These are phyloP conservation scores for Dinocampus coccinellae DNA, from an alignment of 2,888 invertebrate genomes.

Conservation along the genomic window DNA sequence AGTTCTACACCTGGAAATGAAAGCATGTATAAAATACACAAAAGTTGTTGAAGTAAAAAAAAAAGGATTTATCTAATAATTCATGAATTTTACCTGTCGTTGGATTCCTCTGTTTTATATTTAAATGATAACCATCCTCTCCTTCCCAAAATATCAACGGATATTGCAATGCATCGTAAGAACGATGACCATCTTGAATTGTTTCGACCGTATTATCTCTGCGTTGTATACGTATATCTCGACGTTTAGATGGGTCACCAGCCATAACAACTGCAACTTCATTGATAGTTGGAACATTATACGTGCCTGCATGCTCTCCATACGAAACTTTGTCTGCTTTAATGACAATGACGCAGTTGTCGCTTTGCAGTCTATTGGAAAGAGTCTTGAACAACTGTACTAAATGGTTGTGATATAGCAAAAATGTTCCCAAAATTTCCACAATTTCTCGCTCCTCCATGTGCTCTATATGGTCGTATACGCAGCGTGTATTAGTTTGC, in stretches of 20 bases:
- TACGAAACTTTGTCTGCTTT: constrained; percentile 23
- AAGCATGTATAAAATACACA: constrained; percentile 12
- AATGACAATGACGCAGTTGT: constrained; percentile 35
- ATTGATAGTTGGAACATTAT: no score
- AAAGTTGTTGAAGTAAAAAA: constrained; percentile 52
- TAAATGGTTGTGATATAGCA: constrained; percentile 40
- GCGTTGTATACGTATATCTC: constrained; percentile 49
- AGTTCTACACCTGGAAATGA: constrained; percentile 49
- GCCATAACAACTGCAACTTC: neutral
- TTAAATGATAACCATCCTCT: constrained; percentile 54
- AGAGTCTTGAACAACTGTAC: constrained; percentile 40
- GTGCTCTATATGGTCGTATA: constrained; percentile 44
- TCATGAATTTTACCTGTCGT: constrained; percentile 50
- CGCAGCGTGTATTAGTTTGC: constrained; percentile 37
- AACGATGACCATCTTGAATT: constrained; percentile 53
- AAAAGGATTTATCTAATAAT: constrained; percentile 53
- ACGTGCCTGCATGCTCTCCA: no score
- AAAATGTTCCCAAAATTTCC: constrained; percentile 3
- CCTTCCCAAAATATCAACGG: constrained; percentile 10
- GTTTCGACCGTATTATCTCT: constrained; percentile 43
- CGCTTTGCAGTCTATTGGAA: constrained; percentile 16
- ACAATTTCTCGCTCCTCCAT: constrained; percentile 47
- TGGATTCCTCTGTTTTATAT: constrained; percentile 40
- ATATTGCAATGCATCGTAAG: constrained; percentile 57
- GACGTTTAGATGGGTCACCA: constrained; percentile 44